phyloP scores from a whole-genome alignment of 1,140 invertebrate genomes.

The Zophobas morio region DNA sequence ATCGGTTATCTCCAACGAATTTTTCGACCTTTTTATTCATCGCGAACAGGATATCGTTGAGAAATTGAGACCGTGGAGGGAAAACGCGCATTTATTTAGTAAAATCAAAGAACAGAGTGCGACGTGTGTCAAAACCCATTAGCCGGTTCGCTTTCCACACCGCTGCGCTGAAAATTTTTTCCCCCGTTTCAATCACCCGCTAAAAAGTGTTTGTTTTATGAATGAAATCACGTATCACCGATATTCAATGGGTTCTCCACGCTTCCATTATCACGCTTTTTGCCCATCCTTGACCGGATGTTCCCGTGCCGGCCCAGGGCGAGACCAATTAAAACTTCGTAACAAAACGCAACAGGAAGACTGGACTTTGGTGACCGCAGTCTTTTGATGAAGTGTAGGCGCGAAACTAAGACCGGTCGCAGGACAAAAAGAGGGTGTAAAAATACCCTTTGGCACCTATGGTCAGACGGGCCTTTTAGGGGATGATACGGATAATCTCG shows the following conservation, averaged over 20 bases:
- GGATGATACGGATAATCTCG: conserved; percentile 40
- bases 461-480: conserved; percentile 26
- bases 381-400: neutral
- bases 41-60: neutral
- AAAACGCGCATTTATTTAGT: neutral
- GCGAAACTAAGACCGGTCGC: neutral
- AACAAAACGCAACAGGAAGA: conserved; percentile 10
- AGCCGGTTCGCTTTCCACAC: neutral
- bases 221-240: conserved; percentile 41
- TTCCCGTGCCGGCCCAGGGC: neutral
- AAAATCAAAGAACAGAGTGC: neutral
- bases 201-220: conserved; percentile 46
- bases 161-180: conserved; percentile 39
- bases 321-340: neutral
- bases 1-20: conserved; percentile 40
- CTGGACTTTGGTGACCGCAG: conserved; percentile 7
- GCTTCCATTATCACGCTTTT: neutral
- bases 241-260: conserved; percentile 30
- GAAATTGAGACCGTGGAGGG: neutral
- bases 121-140: conserved; percentile 30
- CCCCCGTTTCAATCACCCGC: neutral
- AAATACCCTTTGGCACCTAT: conserved; percentile 34
- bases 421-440: conserved; percentile 21
- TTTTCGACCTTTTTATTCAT: neutral
- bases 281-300: conserved; percentile 38